Base-by-base conservation (phyloP, 2,113 vertebrate species). In the Syngnathus typhle region DNA sequence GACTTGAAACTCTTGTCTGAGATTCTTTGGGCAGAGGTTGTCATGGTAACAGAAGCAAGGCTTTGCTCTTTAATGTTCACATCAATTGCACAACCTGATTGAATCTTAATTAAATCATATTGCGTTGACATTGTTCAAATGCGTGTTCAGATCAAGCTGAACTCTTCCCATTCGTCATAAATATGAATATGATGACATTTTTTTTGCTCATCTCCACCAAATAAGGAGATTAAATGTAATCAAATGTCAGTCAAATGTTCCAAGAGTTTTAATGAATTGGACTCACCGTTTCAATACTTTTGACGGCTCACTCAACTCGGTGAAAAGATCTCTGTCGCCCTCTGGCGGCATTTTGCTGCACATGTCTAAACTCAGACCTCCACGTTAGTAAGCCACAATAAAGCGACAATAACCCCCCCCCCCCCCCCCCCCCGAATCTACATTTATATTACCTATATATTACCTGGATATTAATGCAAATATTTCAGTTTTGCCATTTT, bases 1-100 rank as follows among this genome's bases (percentile, higher is more conserved):
- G 15, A 58, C 27, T 56, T 12, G 12, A 36, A 23, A 23, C 52
- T 51, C 19, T 56, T 6, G 2, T 56, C 23, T 2, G 13, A 60
- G 46, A 38, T 16, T 76, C 55, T n/a, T 11, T 49, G 15, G 41
- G 6, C 69, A n/a, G 2, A 15, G 19, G 54, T 60, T 65, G 41
- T 69, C 63, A 49, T 6, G n/a, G 72, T 27, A 66, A 52, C 69
- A 6, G 56, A 63, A 37, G 27, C 23, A 27, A 10, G 46, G 23
- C 18, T 12, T 36, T 60, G 5, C 54, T 37, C 54, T 11, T 64
- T 56, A 36, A 60, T 67, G 51, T 60, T 39, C 54, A 63, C 60
- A 19, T 37, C 68, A 41, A 59, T 59, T 54, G 47, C 44, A 18
- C 13, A 5, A 27, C 46, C 12, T 27, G 41, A 62, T 62, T 62